Evolutionary conservation across 2,888 invertebrate genomes (phyloP).

Genomic region (Cryptocheilus praepositus): DNA sequence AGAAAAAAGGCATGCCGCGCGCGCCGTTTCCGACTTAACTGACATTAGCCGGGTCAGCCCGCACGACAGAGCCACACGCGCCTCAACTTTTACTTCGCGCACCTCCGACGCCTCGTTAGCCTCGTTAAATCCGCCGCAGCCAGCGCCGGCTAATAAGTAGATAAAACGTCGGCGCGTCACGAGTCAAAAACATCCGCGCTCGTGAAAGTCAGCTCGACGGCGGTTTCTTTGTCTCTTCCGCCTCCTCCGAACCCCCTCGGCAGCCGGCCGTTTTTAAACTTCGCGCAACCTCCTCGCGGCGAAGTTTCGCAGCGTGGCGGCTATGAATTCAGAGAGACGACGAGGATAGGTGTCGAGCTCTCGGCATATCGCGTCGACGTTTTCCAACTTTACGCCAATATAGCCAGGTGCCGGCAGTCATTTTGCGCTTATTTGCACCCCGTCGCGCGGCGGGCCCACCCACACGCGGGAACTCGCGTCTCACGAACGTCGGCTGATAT

Average conservation of each 20-base stretch:
- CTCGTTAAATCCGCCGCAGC: not conserved
- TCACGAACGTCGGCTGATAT: too few relatives aligned
- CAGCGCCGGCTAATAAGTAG: not conserved
- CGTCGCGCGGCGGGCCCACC: slow-evolving; percentile 26
- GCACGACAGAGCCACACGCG: not conserved
- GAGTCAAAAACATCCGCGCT: not conserved
- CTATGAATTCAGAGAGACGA: slow-evolving; percentile 45
- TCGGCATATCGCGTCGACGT: slow-evolving; percentile 47
- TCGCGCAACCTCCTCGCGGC: not conserved
- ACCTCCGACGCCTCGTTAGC: not conserved
- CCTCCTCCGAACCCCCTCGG: not conserved
- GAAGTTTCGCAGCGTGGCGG: slow-evolving; percentile 22
- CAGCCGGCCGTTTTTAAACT: too few relatives aligned
- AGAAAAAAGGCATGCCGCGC: too few relatives aligned
- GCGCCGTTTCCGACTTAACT: too few relatives aligned
- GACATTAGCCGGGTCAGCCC: too few relatives aligned
- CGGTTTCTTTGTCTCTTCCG: not conserved
- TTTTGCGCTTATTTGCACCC: slow-evolving; percentile 66
- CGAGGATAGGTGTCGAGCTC: slow-evolving; percentile 45
- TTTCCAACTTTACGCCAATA: slow-evolving; percentile 66
- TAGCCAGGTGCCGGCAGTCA: slow-evolving; percentile 60
- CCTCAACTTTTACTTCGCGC: not conserved
- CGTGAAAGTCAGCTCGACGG: slow-evolving; percentile 5
- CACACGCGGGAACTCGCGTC: too few relatives aligned
- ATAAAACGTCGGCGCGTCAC: not conserved